These are phyloP conservation scores for Pelobates fuscus DNA, from an alignment of 2,113 vertebrate species.

Conservation along the genomic window DNA sequence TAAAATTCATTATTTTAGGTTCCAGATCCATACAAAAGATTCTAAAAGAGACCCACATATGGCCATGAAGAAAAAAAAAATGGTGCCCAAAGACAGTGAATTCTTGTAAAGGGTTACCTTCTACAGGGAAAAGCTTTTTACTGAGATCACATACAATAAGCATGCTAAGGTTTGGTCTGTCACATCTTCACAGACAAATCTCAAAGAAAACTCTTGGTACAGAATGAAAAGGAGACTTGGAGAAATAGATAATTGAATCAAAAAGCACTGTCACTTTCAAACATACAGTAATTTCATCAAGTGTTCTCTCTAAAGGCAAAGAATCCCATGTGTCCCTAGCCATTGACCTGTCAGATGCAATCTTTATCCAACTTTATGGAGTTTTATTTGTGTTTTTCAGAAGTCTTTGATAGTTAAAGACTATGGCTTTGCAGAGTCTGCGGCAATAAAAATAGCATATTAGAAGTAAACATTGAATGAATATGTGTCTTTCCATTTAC, in stretches of 20 bases:
- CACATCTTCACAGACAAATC: conserved; percentile 29
- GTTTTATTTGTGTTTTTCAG: conserved; percentile 33
- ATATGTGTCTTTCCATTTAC: too few relatives aligned
- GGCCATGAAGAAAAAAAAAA: too few relatives aligned
- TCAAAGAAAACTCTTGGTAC: conserved; percentile 25
- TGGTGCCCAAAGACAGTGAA: too few relatives aligned
- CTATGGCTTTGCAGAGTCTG: background rate
- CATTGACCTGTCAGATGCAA: conserved; percentile 45
- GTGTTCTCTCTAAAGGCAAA: conserved; percentile 43
- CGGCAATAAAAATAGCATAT: too few relatives aligned
- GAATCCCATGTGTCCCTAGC: conserved; percentile 26
- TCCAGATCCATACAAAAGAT: too few relatives aligned
- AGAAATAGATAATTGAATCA: conserved; percentile 34
- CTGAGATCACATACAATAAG: background rate
- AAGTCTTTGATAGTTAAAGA: conserved; percentile 10
- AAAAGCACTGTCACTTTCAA: conserved; percentile 48
- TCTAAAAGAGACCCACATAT: too few relatives aligned
- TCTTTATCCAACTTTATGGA: conserved; percentile 40
- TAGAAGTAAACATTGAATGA: too few relatives aligned
- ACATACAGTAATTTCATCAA: conserved; percentile 47
- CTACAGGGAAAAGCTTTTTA: background rate
- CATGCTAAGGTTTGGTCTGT: conserved; percentile 24
- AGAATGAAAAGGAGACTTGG: conserved; percentile 32
- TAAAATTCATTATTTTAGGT: too few relatives aligned
- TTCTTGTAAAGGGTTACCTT: too few relatives aligned